Base-by-base conservation (phyloP, 1,140 invertebrate genomes). In the Sitobion miscanthi region DNA sequence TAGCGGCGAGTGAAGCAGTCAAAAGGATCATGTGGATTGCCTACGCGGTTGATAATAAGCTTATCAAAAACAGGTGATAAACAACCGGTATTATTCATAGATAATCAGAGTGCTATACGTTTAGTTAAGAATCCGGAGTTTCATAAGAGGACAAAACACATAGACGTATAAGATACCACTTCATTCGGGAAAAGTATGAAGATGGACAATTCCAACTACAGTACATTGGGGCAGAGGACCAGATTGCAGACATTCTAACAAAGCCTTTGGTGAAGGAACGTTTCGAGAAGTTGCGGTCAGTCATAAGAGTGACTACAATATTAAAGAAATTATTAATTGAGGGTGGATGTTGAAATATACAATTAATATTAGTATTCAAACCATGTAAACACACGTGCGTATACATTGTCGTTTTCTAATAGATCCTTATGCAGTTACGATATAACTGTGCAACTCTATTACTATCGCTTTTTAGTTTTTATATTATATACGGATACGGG, bases 211-310 rank as follows among this genome's bases (percentile, higher is more conserved):
- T 69, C 8, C 62, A 69, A 69, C 62, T 30, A 2, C 45, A 69
- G 62, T 69, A 69, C 62, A 69, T 69, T 69, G 62, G 62, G 30
- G n/a, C 83, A 45, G 83, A 85, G 83, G 38, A 85, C 42, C 83
- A 85, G 20, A 85, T 38, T 45, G 20, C 38, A 6, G 83, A 42
- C 21, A 85, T 85, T 6, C 25, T 85, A 14, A 85, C 83, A 7
- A 42, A 30, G 35, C 83, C 38, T 38, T 38, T 38, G 38, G 38
- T 38, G 38, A 38, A 38, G 38, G 38, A 38, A 38, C 38, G 38
- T 38, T 38, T 38, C 38, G 38, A 38, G 38, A 38, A 38, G 38
- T 38, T 38, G 38, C 38, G 38, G 38, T 38, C 38, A 38, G 38
- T 2, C 38, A 38, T 38, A 38, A 2, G 38, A 38, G 38, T 38